Percentiles rank a stretch among this genome's conserved stretches.
Evolutionary conservation across 2,113 vertebrate genomes (phyloP).

Genomic region (Cairina moschata): DNA sequence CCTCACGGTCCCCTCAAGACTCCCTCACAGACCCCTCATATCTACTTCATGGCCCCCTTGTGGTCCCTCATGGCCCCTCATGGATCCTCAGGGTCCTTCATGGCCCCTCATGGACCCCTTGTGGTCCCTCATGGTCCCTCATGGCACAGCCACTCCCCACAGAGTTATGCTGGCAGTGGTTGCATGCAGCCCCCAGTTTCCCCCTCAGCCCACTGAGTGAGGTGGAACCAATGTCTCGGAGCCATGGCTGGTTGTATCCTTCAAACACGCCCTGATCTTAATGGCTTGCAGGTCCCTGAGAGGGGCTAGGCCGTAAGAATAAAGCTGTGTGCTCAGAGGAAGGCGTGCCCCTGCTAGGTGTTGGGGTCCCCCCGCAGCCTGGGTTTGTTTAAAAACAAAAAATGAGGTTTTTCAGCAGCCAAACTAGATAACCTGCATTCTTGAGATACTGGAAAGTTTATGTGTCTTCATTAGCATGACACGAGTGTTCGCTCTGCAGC

Average conservation of each 20-base stretch:
- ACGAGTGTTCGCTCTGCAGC: background rate
- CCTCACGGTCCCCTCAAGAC: no score
- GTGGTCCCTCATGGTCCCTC: no score
- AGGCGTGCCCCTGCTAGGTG: rapidly evolving
- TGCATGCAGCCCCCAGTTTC: rapidly evolving
- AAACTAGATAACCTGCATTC: background rate
- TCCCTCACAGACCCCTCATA: no score
- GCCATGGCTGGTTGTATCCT: rapidly evolving
- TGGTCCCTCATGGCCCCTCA: no score
- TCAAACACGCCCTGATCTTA: rapidly evolving
- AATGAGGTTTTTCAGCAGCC: background rate
- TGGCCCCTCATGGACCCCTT: no score
- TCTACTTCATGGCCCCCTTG: no score
- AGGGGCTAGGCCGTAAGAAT: rapidly evolving
- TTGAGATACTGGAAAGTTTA: background rate
- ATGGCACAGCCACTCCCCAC: background rate
- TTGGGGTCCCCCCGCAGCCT: background rate
- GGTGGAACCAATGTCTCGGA: rapidly evolving
- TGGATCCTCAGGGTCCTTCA: no score
- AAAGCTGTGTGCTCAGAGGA: background rate
- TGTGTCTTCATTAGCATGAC: background rate
- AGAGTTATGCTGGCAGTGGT: no score
- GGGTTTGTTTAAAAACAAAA: background rate
- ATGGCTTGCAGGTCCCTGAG: rapidly evolving
- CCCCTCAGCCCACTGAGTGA: rapidly evolving